phyloP scores from a whole-genome alignment of 1,140 invertebrate genomes.

The Pomacea maculata region DNA sequence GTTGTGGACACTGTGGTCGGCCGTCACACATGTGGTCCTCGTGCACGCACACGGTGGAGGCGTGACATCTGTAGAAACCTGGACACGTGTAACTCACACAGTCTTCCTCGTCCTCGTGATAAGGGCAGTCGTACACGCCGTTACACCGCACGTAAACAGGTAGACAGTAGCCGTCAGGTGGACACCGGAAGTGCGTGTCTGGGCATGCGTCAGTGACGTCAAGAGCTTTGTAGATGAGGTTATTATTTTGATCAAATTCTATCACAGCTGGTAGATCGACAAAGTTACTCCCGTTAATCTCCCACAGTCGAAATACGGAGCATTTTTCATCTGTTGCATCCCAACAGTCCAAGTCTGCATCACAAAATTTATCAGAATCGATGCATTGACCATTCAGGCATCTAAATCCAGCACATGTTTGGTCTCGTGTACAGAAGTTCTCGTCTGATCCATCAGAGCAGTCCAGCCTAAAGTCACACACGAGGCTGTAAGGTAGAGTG shows the following conservation, averaged over 20 bases:
- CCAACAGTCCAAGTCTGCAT: neutral
- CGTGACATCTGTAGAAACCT: constrained; percentile 13
- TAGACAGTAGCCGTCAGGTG: neutral
- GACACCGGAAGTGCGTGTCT: neutral
- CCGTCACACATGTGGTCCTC: constrained; percentile 7
- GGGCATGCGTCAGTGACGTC: neutral
- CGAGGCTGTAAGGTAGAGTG: neutral
- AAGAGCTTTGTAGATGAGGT: neutral
- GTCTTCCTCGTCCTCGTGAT: neutral
- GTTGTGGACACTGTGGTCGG: constrained; percentile 13
- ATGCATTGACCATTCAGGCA: neutral
- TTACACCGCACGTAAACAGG: constrained; percentile 1
- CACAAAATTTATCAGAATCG: neutral
- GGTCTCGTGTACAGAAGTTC: neutral
- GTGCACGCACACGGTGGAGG: constrained; percentile 9
- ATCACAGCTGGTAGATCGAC: neutral
- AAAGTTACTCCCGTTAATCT: no score
- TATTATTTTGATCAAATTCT: neutral
- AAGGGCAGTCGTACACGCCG: constrained; percentile 11
- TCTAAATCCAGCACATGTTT: neutral
- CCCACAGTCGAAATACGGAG: no score
- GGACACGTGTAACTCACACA: constrained; percentile 11
- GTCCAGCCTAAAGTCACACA: neutral
- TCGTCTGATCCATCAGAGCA: neutral
- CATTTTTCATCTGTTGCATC: neutral